A percentile compares a stretch with the other conserved stretches of the same genome.
Evolutionary conservation across 2,113 vertebrate genomes (phyloP).

Genomic region (Eclectus roratus): DNA sequence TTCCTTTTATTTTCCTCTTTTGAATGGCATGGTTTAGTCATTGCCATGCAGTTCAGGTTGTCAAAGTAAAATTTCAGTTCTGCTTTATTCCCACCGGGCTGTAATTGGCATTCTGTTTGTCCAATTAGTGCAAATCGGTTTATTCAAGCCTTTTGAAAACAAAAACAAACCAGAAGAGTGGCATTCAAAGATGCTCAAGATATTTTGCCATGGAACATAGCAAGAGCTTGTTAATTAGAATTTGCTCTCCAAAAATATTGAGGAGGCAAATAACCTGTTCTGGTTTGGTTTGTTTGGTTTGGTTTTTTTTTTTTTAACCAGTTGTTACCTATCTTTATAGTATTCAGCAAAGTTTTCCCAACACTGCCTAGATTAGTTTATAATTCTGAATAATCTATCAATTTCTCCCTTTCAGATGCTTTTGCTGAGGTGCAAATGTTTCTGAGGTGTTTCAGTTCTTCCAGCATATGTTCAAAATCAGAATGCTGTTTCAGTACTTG

Average conservation of each 20-base stretch:
- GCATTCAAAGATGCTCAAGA: background rate
- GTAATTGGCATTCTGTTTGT: background rate
- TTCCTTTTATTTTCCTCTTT: background rate
- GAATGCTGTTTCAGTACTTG: background rate
- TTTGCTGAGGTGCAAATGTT: background rate
- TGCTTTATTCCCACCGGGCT: background rate
- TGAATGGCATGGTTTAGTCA: background rate
- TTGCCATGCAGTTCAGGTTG: background rate
- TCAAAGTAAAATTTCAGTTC: constrained; percentile 10
- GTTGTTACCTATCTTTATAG: background rate
- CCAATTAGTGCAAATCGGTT: constrained; percentile 17
- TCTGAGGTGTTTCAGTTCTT: background rate
- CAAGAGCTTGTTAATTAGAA: background rate
- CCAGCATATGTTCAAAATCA: background rate
- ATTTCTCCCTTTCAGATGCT: background rate
- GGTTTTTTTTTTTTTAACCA: background rate
- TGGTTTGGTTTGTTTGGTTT: background rate
- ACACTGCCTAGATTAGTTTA: background rate
- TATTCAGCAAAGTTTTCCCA: background rate
- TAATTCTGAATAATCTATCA: background rate
- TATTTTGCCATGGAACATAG: background rate
- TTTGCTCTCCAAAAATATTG: background rate
- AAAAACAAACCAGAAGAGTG: background rate
- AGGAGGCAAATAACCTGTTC: background rate
- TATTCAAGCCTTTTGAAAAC: background rate